A percentile compares a stretch with the other conserved stretches of the same genome.
Conservation (phyloP, 1,140 invertebrate genomes). For the Pristionchus pacificus region DNA sequence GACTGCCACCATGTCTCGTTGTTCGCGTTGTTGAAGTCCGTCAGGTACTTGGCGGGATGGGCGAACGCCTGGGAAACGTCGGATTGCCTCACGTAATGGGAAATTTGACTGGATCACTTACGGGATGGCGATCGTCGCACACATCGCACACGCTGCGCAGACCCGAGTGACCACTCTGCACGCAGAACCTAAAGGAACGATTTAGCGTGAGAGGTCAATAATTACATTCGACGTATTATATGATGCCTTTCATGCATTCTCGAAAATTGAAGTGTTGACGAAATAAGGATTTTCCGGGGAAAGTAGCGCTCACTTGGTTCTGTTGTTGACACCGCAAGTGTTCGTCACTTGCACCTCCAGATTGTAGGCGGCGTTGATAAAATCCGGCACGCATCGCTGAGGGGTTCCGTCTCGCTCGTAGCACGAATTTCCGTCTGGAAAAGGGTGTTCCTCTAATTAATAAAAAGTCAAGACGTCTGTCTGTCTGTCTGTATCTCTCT, state of each 20-base stretch:
- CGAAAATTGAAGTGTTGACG: too few species aligned
- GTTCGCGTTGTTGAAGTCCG: conserved; percentile 81
- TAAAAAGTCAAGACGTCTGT: neutral
- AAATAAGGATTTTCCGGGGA: conserved; percentile 24
- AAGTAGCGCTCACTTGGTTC: conserved; percentile 59
- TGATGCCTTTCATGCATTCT: too few species aligned
- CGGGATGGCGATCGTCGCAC: conserved; percentile 47
- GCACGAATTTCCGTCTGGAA: conserved; percentile 57
- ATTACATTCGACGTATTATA: too few species aligned
- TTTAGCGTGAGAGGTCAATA: too few species aligned
- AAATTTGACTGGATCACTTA: too few species aligned
- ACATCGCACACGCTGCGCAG: conserved; percentile 43
- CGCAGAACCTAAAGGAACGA: conserved; percentile 74
- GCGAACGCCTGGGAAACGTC: conserved; percentile 61
- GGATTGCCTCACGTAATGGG: too few species aligned
- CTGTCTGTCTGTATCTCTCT: neutral
- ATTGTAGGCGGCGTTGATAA: conserved; percentile 89
- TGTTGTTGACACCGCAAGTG: conserved; percentile 78
- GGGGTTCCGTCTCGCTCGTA: conserved; percentile 60
- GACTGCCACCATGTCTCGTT: conserved; percentile 97
- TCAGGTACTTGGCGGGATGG: conserved; percentile 76
- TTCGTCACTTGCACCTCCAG: conserved; percentile 83
- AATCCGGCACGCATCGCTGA: conserved; percentile 87
- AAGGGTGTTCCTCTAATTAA: neutral
- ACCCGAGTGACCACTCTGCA: conserved; percentile 64